A percentile compares a stretch with the other conserved stretches of the same genome.
phyloP scores from a whole-genome alignment of 2,113 vertebrate species.

The Tonatia bakeri region DNA sequence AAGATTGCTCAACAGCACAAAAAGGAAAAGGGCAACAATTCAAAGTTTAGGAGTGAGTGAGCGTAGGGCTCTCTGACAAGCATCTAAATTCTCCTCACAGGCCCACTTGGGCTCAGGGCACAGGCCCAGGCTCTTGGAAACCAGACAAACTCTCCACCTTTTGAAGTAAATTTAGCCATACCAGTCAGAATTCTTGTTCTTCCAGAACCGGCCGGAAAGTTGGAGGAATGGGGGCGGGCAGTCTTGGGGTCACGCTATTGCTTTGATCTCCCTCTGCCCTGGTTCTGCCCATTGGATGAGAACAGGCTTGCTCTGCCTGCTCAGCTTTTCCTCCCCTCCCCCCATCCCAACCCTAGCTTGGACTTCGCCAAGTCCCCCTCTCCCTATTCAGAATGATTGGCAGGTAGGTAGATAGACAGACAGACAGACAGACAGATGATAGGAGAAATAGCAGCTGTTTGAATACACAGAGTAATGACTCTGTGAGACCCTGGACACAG shows the following conservation, averaged over 20 bases:
- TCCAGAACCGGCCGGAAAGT: background rate
- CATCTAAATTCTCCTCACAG: background rate
- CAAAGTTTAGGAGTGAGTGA: background rate
- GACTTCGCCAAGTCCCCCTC: rapidly evolving
- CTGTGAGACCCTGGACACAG: background rate
- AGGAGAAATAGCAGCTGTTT: background rate
- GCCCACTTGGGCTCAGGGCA: background rate
- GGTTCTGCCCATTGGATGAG: background rate
- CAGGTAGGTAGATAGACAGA: background rate
- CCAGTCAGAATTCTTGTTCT: background rate
- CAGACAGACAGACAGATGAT: background rate
- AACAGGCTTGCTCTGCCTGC: background rate
- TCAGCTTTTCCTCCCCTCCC: background rate
- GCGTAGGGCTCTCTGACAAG: background rate
- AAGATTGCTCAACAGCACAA: background rate
- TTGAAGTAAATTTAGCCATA: background rate
- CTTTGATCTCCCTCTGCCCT: background rate
- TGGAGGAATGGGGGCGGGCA: background rate
- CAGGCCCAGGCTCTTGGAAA: background rate
- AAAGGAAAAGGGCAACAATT: background rate
- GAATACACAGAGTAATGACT: background rate
- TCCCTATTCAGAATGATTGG: background rate
- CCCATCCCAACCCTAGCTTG: background rate
- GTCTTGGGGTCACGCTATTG: background rate
- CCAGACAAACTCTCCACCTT: background rate